Evolutionary conservation across 2,113 vertebrate genomes (phyloP).

Genomic region (Odocoileus virginianus): DNA sequence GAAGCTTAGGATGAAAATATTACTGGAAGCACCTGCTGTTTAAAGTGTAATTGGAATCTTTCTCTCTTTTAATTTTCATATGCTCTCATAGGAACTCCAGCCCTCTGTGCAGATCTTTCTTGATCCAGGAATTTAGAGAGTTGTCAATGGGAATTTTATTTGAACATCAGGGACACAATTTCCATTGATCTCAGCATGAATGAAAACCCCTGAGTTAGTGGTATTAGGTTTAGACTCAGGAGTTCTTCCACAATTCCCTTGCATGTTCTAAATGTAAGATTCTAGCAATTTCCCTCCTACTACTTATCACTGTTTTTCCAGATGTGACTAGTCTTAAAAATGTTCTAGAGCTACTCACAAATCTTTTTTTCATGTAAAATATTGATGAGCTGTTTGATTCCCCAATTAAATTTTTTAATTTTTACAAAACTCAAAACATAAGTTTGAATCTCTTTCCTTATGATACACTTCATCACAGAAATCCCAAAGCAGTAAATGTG

Average conservation of each 20-base stretch:
- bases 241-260: neutral
- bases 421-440: neutral
- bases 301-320: neutral
- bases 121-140: neutral
- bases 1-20: neutral
- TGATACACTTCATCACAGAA: neutral
- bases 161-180: neutral
- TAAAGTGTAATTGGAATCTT: neutral
- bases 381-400: neutral
- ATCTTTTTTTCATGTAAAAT: neutral
- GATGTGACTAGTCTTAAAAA: neutral
- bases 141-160: neutral
- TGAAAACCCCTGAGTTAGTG: accelerated
- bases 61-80: neutral
- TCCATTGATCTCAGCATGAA: neutral
- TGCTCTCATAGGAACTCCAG: neutral
- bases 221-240: neutral
- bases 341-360: neutral
- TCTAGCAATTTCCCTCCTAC: neutral
- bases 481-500: neutral
- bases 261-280: neutral
- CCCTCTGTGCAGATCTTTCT: neutral
- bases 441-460: neutral
- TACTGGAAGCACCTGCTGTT: neutral
- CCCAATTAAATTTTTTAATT: neutral